Percentiles rank a stretch among this genome's conserved stretches.
These are phyloP conservation scores for Girardia tigrina DNA, from an alignment of 2,888 invertebrate species.

Conservation along the genomic window DNA sequence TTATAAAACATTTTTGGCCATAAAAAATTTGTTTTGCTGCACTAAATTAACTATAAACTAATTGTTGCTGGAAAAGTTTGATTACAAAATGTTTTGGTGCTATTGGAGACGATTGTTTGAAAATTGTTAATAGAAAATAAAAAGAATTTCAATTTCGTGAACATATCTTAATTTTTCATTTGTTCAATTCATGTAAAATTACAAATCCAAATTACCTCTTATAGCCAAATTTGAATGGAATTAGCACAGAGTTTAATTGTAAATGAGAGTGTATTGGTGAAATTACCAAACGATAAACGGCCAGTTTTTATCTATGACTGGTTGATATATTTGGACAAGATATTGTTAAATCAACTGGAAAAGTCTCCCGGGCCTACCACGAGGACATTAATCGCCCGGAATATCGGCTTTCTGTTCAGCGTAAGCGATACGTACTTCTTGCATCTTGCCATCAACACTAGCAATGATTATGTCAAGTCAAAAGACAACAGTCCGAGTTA, in stretches of 20 bases:
- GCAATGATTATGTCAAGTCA: constrained; percentile 86
- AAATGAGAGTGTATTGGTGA: constrained; percentile 82
- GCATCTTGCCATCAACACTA: constrained; percentile 90
- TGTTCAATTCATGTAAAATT: no score
- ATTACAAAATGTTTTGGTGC: no score
- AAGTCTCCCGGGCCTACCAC: constrained; percentile 80
- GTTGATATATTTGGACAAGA: constrained; percentile 86
- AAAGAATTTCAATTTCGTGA: no score
- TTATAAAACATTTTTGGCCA: no score
- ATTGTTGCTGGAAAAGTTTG: no score
- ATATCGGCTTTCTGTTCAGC: constrained; percentile 80
- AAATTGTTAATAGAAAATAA: no score
- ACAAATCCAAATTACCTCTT: no score
- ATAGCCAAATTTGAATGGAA: constrained; percentile 65
- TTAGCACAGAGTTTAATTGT: constrained; percentile 80
- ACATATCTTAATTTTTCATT: no score
- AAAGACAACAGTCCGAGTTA: constrained; percentile 94
- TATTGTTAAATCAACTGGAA: constrained; percentile 71
- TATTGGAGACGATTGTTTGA: no score
- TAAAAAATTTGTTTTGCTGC: no score
- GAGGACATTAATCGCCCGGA: constrained; percentile 71
- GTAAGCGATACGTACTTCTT: constrained; percentile 90
- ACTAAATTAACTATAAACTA: no score
- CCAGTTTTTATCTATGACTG: constrained; percentile 95
- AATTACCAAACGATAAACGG: constrained; percentile 78